Conservation (phyloP, 2,888 invertebrate genomes). For the Glaucopsyche alexis region DNA sequence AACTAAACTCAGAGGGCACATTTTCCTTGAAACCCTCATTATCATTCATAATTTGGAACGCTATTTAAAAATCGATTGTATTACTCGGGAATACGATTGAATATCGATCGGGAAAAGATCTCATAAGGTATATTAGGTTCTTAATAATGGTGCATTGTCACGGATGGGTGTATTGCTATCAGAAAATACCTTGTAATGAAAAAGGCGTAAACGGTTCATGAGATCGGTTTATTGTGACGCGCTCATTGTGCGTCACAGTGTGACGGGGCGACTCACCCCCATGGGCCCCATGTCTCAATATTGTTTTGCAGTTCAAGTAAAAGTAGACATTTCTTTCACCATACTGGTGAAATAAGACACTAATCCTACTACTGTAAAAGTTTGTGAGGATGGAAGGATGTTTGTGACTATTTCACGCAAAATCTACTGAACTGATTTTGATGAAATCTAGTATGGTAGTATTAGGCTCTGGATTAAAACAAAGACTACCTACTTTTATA, state of each 20-base stretch:
- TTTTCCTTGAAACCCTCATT: constrained; percentile 1
- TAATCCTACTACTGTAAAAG: no score
- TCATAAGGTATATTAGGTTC: constrained; percentile 62
- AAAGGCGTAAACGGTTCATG: constrained; percentile 48
- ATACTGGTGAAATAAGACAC: no score
- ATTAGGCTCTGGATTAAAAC: no score
- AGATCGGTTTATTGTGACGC: constrained; percentile 43
- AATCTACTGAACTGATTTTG: no score
- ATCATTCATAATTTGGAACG: constrained; percentile 9
- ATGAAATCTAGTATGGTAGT: no score
- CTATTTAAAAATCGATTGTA: constrained; percentile 1
- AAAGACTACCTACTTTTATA: no score
- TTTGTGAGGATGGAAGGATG: no score
- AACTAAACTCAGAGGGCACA: not conserved
- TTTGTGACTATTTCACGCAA: no score
- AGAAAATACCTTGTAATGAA: constrained; percentile 61
- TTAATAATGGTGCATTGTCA: constrained; percentile 70
- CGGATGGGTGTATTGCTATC: constrained; percentile 53
- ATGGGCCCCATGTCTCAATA: constrained; percentile 41
- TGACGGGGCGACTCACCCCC: not conserved
- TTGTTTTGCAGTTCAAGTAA: constrained; percentile 79
- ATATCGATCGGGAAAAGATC: constrained; percentile 43
- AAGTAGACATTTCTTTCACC: constrained; percentile 41
- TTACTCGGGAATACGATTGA: not conserved
- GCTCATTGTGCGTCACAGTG: constrained; percentile 25